A percentile compares a stretch with the other conserved stretches of the same genome.
These are phyloP conservation scores for Antedon mediterranea DNA, from an alignment of 53 echinoderm and acorn worm species.

Conservation along the genomic window DNA sequence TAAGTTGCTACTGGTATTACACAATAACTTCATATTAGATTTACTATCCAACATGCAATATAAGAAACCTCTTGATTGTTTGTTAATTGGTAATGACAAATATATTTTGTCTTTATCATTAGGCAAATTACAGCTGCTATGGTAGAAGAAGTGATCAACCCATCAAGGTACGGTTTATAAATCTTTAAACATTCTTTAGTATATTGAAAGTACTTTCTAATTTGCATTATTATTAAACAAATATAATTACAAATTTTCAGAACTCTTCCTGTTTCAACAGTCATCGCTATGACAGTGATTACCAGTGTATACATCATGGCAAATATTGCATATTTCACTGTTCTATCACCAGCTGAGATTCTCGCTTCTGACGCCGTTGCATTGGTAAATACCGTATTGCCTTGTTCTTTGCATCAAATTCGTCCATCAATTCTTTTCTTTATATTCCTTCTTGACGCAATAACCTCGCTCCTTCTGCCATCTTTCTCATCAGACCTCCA, in stretches of 20 bases:
- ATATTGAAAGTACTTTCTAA: too few species aligned
- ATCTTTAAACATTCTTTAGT: neutral
- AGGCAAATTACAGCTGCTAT: constrained; percentile 57
- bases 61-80: too few species aligned
- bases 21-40: too few species aligned
- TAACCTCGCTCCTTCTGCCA: too few species aligned
- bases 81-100: too few species aligned
- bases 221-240: neutral
- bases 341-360: constrained; percentile 38
- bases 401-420: too few species aligned
- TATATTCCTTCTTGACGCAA: too few species aligned
- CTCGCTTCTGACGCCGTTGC: constrained; percentile 54
- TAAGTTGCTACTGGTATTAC: neutral
- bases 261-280: constrained; percentile 44
- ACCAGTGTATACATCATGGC: constrained; percentile 35
- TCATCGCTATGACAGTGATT: constrained; percentile 33
- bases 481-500: too few species aligned
- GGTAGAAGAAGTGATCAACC: constrained; percentile 43
- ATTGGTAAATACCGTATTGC: too few species aligned
- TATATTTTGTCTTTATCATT: neutral
- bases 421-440: too few species aligned
- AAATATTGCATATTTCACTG: constrained; percentile 52
- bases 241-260: constrained; percentile 10
- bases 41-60: too few species aligned
- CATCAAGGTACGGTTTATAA: constrained; percentile 23